Evolutionary conservation across 1,140 invertebrate genomes (phyloP).

Genomic region (Hylaeus volcanicus): DNA sequence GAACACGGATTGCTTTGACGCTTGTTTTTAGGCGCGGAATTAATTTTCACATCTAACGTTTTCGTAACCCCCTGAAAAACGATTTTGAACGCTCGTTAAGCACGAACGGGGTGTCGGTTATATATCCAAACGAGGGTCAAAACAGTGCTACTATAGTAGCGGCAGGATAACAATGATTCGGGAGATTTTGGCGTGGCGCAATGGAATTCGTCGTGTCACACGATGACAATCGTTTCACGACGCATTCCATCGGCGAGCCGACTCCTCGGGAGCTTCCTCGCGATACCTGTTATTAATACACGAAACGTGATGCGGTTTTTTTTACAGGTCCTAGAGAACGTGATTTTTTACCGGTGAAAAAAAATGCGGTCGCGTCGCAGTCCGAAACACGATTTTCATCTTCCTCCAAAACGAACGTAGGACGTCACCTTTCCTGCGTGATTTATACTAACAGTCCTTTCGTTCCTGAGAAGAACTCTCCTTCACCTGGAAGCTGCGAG

Average conservation of each 20-base stretch:
- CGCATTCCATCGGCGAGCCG: slow-evolving; percentile 31
- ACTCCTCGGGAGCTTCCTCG: slow-evolving; percentile 47
- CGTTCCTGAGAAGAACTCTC: no score
- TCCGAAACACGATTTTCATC: slow-evolving; percentile 9
- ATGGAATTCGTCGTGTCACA: slow-evolving; percentile 54
- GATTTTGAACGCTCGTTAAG: no score
- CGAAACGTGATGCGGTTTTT: slow-evolving; percentile 46
- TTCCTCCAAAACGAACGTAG: not conserved
- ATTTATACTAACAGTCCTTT: not conserved
- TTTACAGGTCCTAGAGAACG: not conserved
- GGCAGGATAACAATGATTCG: slow-evolving; percentile 51
- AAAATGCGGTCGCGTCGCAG: not conserved
- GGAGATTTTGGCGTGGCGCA: slow-evolving; percentile 36
- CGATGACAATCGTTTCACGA: slow-evolving; percentile 47
- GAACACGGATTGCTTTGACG: no score
- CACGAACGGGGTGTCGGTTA: not conserved
- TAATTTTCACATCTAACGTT: no score
- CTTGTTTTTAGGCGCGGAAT: no score
- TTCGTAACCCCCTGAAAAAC: no score
- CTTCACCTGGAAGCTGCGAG: no score
- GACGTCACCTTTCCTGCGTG: not conserved
- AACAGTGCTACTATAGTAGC: slow-evolving; percentile 63
- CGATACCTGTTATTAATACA: slow-evolving; percentile 57
- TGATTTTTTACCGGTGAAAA: not conserved
- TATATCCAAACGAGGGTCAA: slow-evolving; percentile 55